phyloP scores from a whole-genome alignment of 2,113 vertebrate species.

The Eclectus roratus region DNA sequence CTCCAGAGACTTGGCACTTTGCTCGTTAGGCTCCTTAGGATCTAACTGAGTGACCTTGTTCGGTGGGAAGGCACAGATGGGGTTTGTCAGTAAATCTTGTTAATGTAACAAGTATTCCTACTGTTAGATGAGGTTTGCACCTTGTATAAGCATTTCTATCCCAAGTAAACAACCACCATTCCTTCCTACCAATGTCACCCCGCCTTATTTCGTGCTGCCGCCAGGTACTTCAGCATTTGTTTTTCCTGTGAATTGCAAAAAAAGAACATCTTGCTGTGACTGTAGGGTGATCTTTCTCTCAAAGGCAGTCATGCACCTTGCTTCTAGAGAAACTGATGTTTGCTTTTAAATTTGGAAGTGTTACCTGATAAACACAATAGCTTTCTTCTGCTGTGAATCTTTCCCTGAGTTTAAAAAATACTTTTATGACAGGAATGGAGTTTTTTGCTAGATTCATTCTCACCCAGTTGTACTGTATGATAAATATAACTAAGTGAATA shows the following conservation, averaged over 20 bases:
- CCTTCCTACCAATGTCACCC: slow-evolving; percentile 32
- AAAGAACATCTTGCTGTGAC: slow-evolving; percentile 50
- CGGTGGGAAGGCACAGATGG: slow-evolving; percentile 80
- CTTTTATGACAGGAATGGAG: neutral
- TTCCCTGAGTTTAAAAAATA: neutral
- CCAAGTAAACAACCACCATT: slow-evolving; percentile 54
- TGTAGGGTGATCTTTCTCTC: neutral
- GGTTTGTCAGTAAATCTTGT: slow-evolving; percentile 81
- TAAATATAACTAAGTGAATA: neutral
- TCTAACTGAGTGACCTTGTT: slow-evolving; percentile 79
- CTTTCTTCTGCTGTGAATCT: neutral
- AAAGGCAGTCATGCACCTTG: slow-evolving; percentile 5
- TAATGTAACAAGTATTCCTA: slow-evolving; percentile 79
- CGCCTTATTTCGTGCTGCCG: slow-evolving; percentile 2
- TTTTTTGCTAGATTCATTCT: neutral
- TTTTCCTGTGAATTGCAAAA: slow-evolving; percentile 52
- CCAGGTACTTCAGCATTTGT: slow-evolving; percentile 44
- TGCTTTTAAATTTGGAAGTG: neutral
- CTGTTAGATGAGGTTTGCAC: slow-evolving; percentile 74
- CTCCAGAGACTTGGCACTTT: slow-evolving; percentile 72
- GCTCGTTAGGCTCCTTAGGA: slow-evolving; percentile 69
- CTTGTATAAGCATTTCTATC: slow-evolving; percentile 52
- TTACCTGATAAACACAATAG: neutral
- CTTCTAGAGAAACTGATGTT: slow-evolving; percentile 11
- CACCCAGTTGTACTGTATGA: neutral